phyloP scores from a whole-genome alignment of 1,140 invertebrate genomes.

The Medauroidea extradentata region DNA sequence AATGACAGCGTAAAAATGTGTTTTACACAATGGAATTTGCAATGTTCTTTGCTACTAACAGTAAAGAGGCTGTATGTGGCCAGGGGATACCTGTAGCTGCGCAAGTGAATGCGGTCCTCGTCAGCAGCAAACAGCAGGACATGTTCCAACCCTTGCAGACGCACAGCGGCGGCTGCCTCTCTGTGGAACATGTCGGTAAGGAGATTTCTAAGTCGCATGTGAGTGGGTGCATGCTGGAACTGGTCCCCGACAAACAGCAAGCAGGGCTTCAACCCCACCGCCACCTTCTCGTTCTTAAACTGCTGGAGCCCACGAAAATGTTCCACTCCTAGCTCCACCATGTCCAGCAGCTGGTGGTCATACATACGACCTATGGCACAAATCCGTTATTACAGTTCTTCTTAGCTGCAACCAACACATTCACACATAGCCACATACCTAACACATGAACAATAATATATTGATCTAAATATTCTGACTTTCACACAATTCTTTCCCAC shows the following conservation, averaged over 20 bases:
- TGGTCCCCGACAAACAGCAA: constrained; percentile 89
- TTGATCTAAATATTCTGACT: too few species aligned
- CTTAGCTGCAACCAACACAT: too few species aligned
- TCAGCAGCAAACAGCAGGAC: constrained; percentile 82
- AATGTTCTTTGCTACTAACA: too few species aligned
- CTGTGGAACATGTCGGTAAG: constrained; percentile 92
- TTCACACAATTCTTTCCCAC: too few species aligned
- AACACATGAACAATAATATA: too few species aligned
- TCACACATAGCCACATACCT: too few species aligned
- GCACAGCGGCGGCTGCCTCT: constrained; percentile 71
- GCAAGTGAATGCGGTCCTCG: constrained; percentile 73
- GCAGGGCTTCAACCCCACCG: constrained; percentile 84
- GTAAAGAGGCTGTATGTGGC: too few species aligned
- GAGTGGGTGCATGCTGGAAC: constrained; percentile 79
- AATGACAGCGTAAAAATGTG: too few species aligned
- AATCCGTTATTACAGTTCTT: constrained; percentile 21
- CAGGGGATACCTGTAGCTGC: constrained; percentile 71
- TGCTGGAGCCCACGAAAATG: constrained; percentile 73
- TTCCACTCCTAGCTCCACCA: constrained; percentile 92
- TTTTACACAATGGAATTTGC: too few species aligned
- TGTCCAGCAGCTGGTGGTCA: constrained; percentile 87
- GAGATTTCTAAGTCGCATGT: constrained; percentile 80
- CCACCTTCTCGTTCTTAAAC: constrained; percentile 75
- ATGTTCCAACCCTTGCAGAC: constrained; percentile 90
- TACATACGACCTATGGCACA: constrained; percentile 65